Percentiles rank a stretch among this genome's conserved stretches.
Conservation (phyloP, 1,140 invertebrate genomes). For the Pogonognathellus flavescens region DNA sequence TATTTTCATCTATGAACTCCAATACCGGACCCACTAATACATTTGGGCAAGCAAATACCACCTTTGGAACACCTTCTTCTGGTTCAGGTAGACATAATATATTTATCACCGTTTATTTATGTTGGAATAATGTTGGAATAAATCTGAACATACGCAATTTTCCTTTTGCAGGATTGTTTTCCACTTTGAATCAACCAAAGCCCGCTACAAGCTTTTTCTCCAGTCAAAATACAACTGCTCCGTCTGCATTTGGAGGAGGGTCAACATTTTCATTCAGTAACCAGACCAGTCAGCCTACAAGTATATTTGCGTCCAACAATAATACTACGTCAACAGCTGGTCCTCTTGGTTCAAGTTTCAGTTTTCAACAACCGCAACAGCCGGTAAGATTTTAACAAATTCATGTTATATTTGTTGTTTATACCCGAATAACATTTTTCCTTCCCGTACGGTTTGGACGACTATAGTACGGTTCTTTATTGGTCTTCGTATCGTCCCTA, state of each 20-base stretch:
- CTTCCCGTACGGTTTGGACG: no score
- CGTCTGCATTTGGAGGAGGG: slow-evolving; percentile 47
- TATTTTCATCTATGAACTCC: slow-evolving; percentile 56
- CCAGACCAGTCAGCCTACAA: slow-evolving; percentile 55
- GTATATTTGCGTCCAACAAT: slow-evolving; percentile 54
- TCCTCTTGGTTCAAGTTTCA: slow-evolving; percentile 59
- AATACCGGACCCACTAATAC: slow-evolving; percentile 1
- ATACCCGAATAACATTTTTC: no score
- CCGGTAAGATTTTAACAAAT: not conserved
- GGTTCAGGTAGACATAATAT: slow-evolving; percentile 33
- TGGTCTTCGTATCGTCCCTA: no score
- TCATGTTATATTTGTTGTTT: no score
- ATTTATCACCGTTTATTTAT: not conserved
- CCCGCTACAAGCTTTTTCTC: slow-evolving; percentile 60
- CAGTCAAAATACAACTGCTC: slow-evolving; percentile 25
- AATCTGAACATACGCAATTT: no score
- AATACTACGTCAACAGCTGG: slow-evolving; percentile 63
- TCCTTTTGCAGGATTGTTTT: slow-evolving; percentile 58
- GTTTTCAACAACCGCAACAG: slow-evolving; percentile 58
- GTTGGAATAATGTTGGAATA: no score
- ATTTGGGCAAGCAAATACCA: slow-evolving; percentile 55
- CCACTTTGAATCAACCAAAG: slow-evolving; percentile 57
- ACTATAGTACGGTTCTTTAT: no score
- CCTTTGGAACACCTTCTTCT: slow-evolving; percentile 54
- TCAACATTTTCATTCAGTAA: slow-evolving; percentile 58